Conservation (phyloP, 1,140 invertebrate genomes). For the Babylonia areolata region DNA sequence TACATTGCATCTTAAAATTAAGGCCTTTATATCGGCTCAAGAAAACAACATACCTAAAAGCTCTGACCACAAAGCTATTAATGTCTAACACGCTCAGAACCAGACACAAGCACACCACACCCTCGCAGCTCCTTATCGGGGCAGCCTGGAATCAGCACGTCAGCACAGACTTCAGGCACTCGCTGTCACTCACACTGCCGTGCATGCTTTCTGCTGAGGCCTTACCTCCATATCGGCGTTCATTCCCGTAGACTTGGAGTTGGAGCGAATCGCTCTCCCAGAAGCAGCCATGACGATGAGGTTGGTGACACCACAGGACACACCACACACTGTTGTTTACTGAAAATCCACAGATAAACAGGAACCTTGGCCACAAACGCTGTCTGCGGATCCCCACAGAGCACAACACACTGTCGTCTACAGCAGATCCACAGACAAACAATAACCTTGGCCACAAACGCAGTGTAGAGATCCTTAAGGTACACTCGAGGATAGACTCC, state of each 20-base stretch:
- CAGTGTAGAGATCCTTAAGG: not conserved
- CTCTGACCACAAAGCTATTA: too few relatives aligned
- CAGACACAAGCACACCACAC: conserved; percentile 9
- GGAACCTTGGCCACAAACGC: not conserved
- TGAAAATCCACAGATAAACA: not conserved
- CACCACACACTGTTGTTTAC: not conserved
- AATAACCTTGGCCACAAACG: too few relatives aligned
- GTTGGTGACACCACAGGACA: not conserved
- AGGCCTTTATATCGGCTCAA: too few relatives aligned
- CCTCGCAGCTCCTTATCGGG: too few relatives aligned
- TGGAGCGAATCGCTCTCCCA: conserved; percentile 34
- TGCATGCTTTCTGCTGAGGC: not conserved
- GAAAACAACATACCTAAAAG: too few relatives aligned
- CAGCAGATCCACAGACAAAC: not conserved
- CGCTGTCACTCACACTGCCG: not conserved
- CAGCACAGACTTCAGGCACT: too few relatives aligned
- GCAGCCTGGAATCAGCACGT: too few relatives aligned
- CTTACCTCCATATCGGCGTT: conserved; percentile 36
- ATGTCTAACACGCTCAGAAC: too few relatives aligned
- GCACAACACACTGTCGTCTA: not conserved
- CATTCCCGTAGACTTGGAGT: conserved; percentile 35
- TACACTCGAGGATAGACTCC: not conserved
- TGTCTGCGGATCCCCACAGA: not conserved
- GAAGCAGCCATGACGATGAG: conserved; percentile 28
- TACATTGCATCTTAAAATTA: too few relatives aligned